phyloP scores from a whole-genome alignment of 2,797 vertebrate genomes.

The Pangasius krempfi region DNA sequence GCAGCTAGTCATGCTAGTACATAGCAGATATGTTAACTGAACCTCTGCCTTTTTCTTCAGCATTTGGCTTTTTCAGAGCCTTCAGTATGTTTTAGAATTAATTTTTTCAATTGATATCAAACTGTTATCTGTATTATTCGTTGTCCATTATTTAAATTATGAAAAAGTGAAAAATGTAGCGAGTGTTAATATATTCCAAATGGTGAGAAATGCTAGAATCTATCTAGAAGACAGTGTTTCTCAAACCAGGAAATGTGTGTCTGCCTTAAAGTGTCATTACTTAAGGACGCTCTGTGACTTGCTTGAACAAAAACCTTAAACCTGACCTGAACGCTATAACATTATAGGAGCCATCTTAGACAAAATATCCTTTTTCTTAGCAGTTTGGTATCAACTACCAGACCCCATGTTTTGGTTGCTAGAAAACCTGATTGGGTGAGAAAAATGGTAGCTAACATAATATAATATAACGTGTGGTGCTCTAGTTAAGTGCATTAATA shows the following conservation, averaged over 20 bases:
- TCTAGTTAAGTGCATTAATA: not conserved
- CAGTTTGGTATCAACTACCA: not conserved
- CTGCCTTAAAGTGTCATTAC: slow-evolving; percentile 4
- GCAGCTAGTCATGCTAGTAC: slow-evolving; percentile 24
- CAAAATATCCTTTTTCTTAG: slow-evolving; percentile 16
- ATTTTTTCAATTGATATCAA: not conserved
- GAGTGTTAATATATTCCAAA: not conserved
- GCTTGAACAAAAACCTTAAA: not conserved
- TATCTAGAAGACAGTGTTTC: not conserved
- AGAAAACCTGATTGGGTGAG: not conserved
- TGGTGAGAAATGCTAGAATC: not conserved
- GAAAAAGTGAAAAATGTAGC: not conserved
- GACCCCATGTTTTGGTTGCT: not conserved
- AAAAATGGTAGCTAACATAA: not conserved
- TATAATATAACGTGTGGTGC: not conserved
- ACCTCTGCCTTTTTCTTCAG: not conserved
- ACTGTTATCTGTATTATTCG: not conserved
- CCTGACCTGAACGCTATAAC: not conserved
- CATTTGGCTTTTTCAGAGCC: not conserved
- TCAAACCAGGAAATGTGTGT: not conserved
- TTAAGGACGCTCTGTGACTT: not conserved
- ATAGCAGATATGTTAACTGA: not conserved
- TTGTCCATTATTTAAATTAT: not conserved
- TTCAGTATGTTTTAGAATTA: not conserved
- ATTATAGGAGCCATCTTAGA: not conserved